Percentiles rank a stretch among this genome's conserved stretches.
Evolutionary conservation across 2,797 vertebrate species (phyloP).

Genomic region (Sebastolobus altivelis): DNA sequence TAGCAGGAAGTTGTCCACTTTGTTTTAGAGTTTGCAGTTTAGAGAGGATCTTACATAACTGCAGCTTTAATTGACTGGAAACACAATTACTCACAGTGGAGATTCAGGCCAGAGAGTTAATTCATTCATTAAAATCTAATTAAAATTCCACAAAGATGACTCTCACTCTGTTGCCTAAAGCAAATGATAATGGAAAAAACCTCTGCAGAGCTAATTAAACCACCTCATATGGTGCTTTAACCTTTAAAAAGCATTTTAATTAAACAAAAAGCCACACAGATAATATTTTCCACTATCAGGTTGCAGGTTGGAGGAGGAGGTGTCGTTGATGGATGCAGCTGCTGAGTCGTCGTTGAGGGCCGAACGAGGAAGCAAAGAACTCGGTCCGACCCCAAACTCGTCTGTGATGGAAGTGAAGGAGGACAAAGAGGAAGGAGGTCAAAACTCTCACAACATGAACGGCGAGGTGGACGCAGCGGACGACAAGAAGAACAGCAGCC

Average conservation of each 20-base stretch:
- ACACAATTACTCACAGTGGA: conserved; percentile 27
- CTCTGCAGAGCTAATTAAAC: not conserved
- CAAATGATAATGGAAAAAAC: not conserved
- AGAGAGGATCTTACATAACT: conserved; percentile 41
- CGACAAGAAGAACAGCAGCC: conserved; percentile 78
- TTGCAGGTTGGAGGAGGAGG: conserved; percentile 34
- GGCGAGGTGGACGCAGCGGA: conserved; percentile 67
- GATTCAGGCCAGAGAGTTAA: conserved; percentile 24
- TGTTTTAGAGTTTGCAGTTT: not conserved
- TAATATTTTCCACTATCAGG: not conserved
- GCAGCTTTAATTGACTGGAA: conserved; percentile 13
- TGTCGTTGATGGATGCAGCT: conserved; percentile 42
- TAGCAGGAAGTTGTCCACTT: not conserved
- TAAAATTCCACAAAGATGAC: conserved; percentile 59
- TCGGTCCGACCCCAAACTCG: not conserved
- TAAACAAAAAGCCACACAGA: not conserved
- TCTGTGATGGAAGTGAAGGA: conserved; percentile 63
- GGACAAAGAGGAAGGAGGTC: conserved; percentile 24
- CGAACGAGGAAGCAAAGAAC: not conserved
- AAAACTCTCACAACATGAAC: conserved; percentile 40
- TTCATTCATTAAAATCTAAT: conserved; percentile 45
- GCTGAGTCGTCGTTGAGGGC: not conserved
- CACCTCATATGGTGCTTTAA: not conserved
- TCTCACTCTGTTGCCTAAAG: not conserved
- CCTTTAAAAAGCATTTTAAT: conserved; percentile 3